Base-by-base conservation (phyloP, 37 sponge, comb jelly and placozoan species). In the Corticium candelabrum region DNA sequence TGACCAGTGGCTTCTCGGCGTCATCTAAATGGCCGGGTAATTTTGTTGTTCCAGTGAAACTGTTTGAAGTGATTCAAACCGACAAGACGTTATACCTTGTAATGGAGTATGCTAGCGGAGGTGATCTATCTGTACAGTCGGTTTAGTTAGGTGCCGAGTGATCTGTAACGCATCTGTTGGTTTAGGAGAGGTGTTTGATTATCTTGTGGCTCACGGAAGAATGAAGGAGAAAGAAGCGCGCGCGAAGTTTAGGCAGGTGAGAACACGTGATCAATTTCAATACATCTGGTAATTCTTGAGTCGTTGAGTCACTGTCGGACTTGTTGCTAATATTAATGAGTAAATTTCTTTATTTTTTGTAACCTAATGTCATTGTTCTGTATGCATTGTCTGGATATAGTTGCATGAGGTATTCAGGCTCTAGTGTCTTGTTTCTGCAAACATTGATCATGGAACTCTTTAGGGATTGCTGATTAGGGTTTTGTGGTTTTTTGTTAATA, bases 151-250 rank as follows among this genome's bases (percentile, higher is more conserved):
- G 5, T 35, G 36, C 73, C 31, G 31, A 70, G 73, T 76, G 41
- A 21, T 5, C 21, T n/a, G n/a, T n/a, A n/a, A n/a, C n/a, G n/a
- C 41, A 33, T 35, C 57, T 56, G 41, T n/a, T 78, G 41, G 35
- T 62, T 38, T 62, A 90, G 92, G 99, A 37, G 99, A 98, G 67
- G 99, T 98, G 82, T 98, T 98, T 80, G 99, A 98, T 70, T 98
- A 98, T 50, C 85, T 98, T 3, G 99, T 98, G 71, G 96, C 99
- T 77, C 99, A 98, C 78, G 99, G 99, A 0, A 40, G 99, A 39
- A 98, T 98, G 99, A 98, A 98, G 78, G 99, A 98, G 84, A 98
- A 94, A 74, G 99, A 98, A 69, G 99, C 99, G 3, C 85, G 99
- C 34, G 83, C 86, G 7, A 98, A 98, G 68, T 98, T 98, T 77